Evolutionary conservation across 2,113 vertebrate genomes (phyloP).

Genomic region (Brachypodius melanocephalos): DNA sequence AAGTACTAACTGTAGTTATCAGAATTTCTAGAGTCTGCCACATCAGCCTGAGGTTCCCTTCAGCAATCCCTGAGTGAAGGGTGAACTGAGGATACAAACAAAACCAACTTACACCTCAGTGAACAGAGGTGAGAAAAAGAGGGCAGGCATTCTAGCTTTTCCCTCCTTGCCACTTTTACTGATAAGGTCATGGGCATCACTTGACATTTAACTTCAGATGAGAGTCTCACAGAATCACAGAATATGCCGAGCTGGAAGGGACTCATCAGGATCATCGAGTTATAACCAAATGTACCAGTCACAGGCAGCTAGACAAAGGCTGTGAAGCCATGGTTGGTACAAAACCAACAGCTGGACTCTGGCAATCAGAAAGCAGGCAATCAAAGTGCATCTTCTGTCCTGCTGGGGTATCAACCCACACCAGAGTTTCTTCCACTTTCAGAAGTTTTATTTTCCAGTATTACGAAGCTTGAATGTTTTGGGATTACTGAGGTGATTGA

Average conservation of each 20-base stretch:
- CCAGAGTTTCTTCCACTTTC: background rate
- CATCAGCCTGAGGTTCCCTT: background rate
- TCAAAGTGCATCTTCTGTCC: background rate
- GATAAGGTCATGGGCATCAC: background rate
- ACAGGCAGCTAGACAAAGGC: background rate
- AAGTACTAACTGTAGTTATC: background rate
- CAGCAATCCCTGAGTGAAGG: background rate
- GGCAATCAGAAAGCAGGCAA: background rate
- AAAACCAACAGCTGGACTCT: background rate
- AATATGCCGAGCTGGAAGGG: background rate
- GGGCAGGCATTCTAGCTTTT: background rate
- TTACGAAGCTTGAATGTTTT: background rate
- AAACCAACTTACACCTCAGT: background rate
- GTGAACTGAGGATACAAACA: background rate
- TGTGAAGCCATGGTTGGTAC: background rate
- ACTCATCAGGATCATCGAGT: background rate
- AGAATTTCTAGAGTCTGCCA: background rate
- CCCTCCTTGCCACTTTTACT: background rate
- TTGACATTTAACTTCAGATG: background rate
- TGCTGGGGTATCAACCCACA: background rate
- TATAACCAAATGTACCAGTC: background rate
- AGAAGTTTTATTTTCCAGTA: background rate
- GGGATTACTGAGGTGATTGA: background rate
- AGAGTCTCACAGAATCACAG: background rate
- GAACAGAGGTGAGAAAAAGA: background rate